phyloP scores from a whole-genome alignment of 2,888 invertebrate genomes.

The Pachliopta kotzebuea region DNA sequence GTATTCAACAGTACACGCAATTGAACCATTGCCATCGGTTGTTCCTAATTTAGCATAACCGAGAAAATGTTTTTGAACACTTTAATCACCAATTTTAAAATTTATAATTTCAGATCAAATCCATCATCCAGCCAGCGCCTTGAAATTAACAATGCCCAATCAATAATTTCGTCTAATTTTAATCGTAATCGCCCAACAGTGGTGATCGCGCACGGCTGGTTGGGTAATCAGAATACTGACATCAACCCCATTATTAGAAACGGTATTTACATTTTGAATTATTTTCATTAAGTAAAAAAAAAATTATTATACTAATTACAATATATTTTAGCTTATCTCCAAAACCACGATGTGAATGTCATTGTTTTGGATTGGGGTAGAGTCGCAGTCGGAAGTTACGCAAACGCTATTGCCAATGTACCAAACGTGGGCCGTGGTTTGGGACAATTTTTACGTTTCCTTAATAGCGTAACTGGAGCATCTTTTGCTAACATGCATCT shows the following conservation, averaged over 20 bases:
- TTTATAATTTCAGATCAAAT: background rate
- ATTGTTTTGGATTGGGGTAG: slow-evolving; percentile 26
- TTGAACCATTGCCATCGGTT: too few relatives aligned
- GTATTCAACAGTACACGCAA: too few relatives aligned
- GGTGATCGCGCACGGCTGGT: slow-evolving; percentile 57
- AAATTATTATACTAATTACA: background rate
- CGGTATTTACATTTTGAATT: slow-evolving; percentile 35
- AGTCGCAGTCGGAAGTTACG: slow-evolving; percentile 49
- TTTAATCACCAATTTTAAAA: background rate
- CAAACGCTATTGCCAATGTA: slow-evolving; percentile 52
- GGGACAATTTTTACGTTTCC: slow-evolving; percentile 63
- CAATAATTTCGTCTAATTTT: slow-evolving; percentile 51
- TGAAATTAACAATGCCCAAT: slow-evolving; percentile 41
- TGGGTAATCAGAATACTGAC: slow-evolving; percentile 44
- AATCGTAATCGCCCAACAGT: slow-evolving; percentile 44
- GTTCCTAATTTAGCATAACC: too few relatives aligned
- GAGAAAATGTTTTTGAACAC: too few relatives aligned
- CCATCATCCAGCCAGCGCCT: slow-evolving; percentile 39
- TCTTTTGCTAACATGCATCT: background rate
- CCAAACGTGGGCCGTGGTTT: slow-evolving; percentile 60
- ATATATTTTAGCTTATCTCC: background rate
- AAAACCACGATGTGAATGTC: background rate
- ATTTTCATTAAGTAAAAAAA: background rate
- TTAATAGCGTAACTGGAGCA: background rate
- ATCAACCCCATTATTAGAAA: slow-evolving; percentile 47